Percentiles rank a stretch among this genome's conserved stretches.
These are phyloP conservation scores for Bubo scandiacus DNA, from an alignment of 2,113 vertebrate species.

Conservation along the genomic window DNA sequence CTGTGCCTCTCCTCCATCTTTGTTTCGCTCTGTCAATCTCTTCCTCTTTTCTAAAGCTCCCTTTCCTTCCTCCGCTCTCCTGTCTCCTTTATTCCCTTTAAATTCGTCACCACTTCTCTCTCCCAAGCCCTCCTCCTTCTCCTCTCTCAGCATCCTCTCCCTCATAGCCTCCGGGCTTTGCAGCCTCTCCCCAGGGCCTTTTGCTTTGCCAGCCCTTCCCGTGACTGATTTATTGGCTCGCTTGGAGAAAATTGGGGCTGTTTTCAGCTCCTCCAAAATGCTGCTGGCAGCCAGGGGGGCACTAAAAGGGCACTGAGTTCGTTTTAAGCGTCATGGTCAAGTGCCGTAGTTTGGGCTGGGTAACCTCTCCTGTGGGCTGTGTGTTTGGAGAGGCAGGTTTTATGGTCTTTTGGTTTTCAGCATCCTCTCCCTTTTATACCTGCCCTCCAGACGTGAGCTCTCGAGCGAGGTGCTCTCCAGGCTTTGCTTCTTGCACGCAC, in stretches of 20 bases:
- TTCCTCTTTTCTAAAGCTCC: conserved; percentile 11
- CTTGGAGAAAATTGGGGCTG: not conserved
- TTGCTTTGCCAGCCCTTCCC: not conserved
- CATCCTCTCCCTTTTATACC: not conserved
- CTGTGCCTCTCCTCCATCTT: conserved; percentile 26
- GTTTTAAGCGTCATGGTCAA: not conserved
- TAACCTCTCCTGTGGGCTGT: not conserved
- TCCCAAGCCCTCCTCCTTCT: not conserved
- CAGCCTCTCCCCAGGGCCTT: conserved; percentile 17
- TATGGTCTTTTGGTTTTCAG: not conserved
- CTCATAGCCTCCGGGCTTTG: not conserved
- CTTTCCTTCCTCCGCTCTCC: not conserved
- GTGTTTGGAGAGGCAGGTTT: not conserved
- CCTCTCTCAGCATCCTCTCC: not conserved
- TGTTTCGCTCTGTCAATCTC: conserved; percentile 22
- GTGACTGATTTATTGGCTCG: conserved; percentile 21
- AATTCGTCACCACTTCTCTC: not conserved
- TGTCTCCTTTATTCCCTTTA: not conserved
- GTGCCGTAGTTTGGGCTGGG: not conserved
- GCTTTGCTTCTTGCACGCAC: not conserved
- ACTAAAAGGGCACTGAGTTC: not conserved
- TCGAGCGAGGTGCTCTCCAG: not conserved
- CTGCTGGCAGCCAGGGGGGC: not conserved
- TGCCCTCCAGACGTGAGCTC: not conserved
- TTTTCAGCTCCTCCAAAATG: not conserved